Evolutionary conservation across 2,888 invertebrate species (phyloP).

Genomic region (Lycaena phlaeas): DNA sequence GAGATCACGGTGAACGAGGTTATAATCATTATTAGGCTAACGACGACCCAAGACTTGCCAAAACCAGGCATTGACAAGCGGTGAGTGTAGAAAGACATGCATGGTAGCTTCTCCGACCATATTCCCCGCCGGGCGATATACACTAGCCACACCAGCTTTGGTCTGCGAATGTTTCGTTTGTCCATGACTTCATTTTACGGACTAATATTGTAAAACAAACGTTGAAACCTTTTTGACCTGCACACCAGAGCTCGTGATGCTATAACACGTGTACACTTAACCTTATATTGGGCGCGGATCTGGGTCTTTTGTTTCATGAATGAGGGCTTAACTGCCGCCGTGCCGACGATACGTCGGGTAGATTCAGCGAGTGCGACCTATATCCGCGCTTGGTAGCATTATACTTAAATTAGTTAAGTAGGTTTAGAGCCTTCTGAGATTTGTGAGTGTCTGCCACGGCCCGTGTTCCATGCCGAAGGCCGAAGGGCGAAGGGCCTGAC

Average conservation of each 20-base stretch:
- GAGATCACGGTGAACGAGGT: not conserved
- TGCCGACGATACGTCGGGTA: no score
- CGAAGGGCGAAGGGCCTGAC: conserved; percentile 27
- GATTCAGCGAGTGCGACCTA: no score
- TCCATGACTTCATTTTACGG: not conserved
- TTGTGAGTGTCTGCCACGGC: conserved; percentile 26
- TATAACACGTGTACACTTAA: conserved; percentile 55
- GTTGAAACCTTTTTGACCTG: not conserved
- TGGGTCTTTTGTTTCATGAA: not conserved
- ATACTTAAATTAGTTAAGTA: conserved; percentile 65
- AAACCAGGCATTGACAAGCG: conserved; percentile 40
- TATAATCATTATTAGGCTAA: not conserved
- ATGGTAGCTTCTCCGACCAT: conserved; percentile 60
- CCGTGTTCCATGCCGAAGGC: conserved; percentile 11
- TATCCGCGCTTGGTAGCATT: conserved; percentile 28
- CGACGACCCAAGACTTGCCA: conserved; percentile 7
- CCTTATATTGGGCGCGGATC: conserved; percentile 17
- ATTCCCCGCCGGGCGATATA: conserved; percentile 45
- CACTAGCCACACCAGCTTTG: conserved; percentile 35
- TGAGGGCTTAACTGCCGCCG: no score
- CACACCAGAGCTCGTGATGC: conserved; percentile 1
- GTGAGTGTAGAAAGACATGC: conserved; percentile 49
- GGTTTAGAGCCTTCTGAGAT: conserved; percentile 62
- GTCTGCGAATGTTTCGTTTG: conserved; percentile 38
- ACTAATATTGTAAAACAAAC: not conserved